Evolutionary conservation across 2,888 invertebrate genomes (phyloP).

Genomic region (Nomada fabriciana): DNA sequence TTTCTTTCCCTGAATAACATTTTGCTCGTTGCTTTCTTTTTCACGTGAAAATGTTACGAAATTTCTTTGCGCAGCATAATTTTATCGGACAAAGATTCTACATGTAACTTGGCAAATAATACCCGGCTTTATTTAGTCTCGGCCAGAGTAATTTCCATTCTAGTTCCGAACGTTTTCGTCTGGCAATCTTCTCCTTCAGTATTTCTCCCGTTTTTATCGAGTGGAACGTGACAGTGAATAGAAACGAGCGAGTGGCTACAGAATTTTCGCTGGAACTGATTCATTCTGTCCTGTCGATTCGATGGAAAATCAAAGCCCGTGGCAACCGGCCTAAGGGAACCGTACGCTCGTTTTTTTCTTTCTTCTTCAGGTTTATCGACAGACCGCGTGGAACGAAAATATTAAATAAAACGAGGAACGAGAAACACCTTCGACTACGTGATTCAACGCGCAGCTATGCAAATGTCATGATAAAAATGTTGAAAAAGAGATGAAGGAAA

Average conservation of each 20-base stretch:
- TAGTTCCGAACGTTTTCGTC: neutral
- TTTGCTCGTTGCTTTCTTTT: too few species aligned
- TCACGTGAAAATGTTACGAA: neutral
- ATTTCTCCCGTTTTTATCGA: neutral
- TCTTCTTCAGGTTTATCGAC: neutral
- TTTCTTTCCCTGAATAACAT: too few species aligned
- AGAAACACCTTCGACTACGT: too few species aligned
- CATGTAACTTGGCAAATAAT: neutral
- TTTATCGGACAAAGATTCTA: neutral
- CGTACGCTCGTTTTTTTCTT: neutral
- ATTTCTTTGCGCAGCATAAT: neutral
- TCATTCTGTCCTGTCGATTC: slow-evolving; percentile 30
- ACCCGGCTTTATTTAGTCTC: slow-evolving; percentile 2
- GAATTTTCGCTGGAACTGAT: slow-evolving; percentile 27
- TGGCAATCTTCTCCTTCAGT: neutral
- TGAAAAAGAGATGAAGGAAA: too few species aligned
- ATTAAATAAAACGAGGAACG: neutral
- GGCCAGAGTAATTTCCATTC: neutral
- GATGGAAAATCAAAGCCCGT: neutral
- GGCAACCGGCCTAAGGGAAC: neutral
- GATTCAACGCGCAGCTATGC: neutral
- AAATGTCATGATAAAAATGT: neutral
- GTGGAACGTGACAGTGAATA: slow-evolving; percentile 5
- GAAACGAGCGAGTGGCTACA: neutral
- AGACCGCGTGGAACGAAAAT: neutral